phyloP scores from a whole-genome alignment of 1,140 invertebrate genomes.

The Macrocentrus cingulum region DNA sequence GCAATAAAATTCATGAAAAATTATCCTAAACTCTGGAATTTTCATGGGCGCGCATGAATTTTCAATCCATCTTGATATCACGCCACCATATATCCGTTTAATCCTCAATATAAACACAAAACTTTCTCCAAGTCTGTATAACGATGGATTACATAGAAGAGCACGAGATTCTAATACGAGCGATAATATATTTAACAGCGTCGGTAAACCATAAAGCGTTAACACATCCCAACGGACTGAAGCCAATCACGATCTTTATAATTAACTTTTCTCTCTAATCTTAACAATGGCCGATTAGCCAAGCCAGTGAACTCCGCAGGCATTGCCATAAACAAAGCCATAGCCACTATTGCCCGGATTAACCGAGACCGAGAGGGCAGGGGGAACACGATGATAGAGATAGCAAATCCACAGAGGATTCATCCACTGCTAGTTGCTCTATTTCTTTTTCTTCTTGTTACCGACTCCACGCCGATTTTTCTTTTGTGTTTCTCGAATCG shows the following conservation, averaged over 20 bases:
- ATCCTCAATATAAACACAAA: too few relatives aligned
- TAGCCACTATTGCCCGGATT: conserved; percentile 21
- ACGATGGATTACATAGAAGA: too few relatives aligned
- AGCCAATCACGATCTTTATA: conserved; percentile 32
- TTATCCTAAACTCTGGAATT: too few relatives aligned
- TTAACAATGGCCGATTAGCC: conserved; percentile 28
- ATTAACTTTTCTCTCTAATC: conserved; percentile 35
- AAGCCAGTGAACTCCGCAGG: conserved; percentile 1
- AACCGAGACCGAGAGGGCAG: conserved; percentile 13
- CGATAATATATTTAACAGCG: neutral
- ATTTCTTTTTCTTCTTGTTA: conserved; percentile 17
- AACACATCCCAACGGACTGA: conserved; percentile 17
- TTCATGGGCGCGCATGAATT: too few relatives aligned
- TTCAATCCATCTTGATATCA: too few relatives aligned
- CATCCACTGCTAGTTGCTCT: conserved; percentile 23
- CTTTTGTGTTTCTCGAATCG: conserved; percentile 8
- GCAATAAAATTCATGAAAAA: too few relatives aligned
- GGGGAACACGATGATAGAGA: conserved; percentile 26
- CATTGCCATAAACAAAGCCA: conserved; percentile 27
- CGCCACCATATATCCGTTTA: too few relatives aligned
- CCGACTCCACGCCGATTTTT: neutral
- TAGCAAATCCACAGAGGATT: conserved; percentile 30
- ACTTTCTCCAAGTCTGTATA: too few relatives aligned
- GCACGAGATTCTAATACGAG: too few relatives aligned
- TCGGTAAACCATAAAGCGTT: neutral